Conservation (phyloP, 2,113 vertebrate species). For the Saimiri boliviensis region DNA sequence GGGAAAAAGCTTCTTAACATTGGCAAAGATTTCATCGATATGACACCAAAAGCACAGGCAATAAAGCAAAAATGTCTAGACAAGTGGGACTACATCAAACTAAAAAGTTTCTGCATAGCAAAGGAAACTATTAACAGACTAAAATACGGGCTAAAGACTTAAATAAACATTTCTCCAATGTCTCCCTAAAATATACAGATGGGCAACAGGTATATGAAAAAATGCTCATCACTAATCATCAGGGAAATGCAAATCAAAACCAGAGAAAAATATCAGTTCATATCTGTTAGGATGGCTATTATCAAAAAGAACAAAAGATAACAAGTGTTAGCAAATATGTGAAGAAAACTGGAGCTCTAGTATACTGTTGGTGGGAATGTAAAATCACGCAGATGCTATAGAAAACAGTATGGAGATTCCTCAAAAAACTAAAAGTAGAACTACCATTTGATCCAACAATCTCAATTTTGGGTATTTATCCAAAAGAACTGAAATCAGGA, state of each 20-base stretch:
- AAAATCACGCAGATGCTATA: neutral
- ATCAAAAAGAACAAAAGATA: neutral
- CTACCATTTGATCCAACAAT: neutral
- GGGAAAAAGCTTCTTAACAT: neutral
- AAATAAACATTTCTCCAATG: neutral
- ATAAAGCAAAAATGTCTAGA: neutral
- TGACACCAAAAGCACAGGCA: neutral
- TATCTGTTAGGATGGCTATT: neutral
- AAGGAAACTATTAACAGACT: neutral
- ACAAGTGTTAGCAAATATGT: neutral
- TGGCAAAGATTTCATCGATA: neutral
- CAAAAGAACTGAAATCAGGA: neutral
- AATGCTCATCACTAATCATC: neutral
- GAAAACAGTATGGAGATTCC: neutral
- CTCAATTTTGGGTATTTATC: neutral
- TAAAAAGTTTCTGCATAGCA: neutral
- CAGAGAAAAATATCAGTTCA: neutral
- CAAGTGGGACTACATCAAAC: neutral
- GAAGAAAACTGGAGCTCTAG: neutral
- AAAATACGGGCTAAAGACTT: neutral
- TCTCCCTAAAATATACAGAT: neutral
- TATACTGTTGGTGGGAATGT: neutral
- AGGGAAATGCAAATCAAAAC: neutral
- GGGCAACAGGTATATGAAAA: neutral
- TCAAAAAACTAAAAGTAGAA: neutral